Evolutionary conservation across 1,140 invertebrate genomes (phyloP), one percentile per base, ranked within the genome.

Genomic region (Trichomalopsis sarcophagae): DNA sequence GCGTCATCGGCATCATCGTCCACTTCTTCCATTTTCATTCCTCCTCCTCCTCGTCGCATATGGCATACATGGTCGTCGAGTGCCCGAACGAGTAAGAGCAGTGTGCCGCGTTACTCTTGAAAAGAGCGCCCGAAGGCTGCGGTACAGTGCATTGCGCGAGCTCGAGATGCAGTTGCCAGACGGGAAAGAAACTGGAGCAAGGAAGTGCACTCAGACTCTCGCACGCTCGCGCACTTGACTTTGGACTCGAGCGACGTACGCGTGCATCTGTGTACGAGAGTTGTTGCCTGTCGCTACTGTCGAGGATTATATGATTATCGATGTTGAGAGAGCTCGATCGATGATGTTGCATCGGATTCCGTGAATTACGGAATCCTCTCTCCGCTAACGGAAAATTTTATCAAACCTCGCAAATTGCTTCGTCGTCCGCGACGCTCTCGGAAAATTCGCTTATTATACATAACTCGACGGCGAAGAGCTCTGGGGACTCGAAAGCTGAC

Each of bases 141-240:
- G 3, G 68, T 27, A 27, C 23, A 33, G 23, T 33, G 4, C 10
- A 10, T 11, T 2, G n/a, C n/a, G 23, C 30, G 40, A 44, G 40
- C 40, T 44, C 68, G 27, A 71, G 68, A 62, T 62, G 21, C 55
- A 62, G 55, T n/a, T 21, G 55, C 55, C 55, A 62, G 55, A 27
- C 68, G 68, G 23, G 9, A 79, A 68, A 71, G 55, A 81, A 71
- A 81, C 79, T 81, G 66, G 79, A 81, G 55, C 79, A 81, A 71
- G 79, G 36, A 62, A 79, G 77, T 68, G 77, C 77, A 62, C 77
- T 66, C 55, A 62, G 55, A 71, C 69, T 71, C 69, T 71, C 14
- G 23, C 11, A 33, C 69, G 23, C 69, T 33, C 23, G 30, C 13
- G 79, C 79, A 81, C 66, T 81, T 81, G 79, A 36, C 79, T 47